Percentiles rank a stretch among this genome's conserved stretches.
Evolutionary conservation across 2,113 vertebrate genomes (phyloP).

Genomic region (Cyanistes caeruleus): DNA sequence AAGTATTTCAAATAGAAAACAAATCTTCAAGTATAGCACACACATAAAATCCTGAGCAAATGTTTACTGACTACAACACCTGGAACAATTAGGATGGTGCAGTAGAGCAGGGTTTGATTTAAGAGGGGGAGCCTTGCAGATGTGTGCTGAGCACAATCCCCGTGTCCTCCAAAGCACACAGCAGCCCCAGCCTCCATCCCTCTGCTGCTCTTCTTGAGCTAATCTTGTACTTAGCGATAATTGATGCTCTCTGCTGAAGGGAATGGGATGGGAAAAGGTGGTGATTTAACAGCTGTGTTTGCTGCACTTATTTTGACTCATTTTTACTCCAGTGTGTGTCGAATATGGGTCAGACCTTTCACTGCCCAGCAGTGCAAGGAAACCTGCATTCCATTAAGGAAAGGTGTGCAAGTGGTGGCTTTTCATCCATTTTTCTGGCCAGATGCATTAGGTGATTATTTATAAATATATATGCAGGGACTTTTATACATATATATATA

Average conservation of each 20-base stretch:
- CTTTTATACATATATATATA: neutral
- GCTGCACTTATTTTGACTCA: slow-evolving; percentile 1
- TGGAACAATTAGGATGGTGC: slow-evolving; percentile 63
- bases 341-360: neutral
- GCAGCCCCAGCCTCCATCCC: neutral
- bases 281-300: slow-evolving; percentile 8
- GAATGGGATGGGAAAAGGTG: neutral
- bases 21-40: slow-evolving; percentile 22
- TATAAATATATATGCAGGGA: neutral
- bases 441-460: neutral
- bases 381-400: neutral
- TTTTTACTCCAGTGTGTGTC: neutral
- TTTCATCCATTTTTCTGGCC: neutral
- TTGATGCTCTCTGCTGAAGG: neutral
- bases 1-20: slow-evolving; percentile 26
- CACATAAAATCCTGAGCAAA: slow-evolving; percentile 50
- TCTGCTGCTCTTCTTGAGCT: neutral
- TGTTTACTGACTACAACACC: slow-evolving; percentile 63
- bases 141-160: slow-evolving; percentile 16
- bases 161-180: neutral
- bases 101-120: slow-evolving; percentile 37
- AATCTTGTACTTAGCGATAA: neutral
- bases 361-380: neutral
- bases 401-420: neutral
- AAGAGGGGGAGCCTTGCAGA: slow-evolving; percentile 20